Evolutionary conservation across 2,113 vertebrate species (phyloP).

Genomic region (Ciconia boyciana): DNA sequence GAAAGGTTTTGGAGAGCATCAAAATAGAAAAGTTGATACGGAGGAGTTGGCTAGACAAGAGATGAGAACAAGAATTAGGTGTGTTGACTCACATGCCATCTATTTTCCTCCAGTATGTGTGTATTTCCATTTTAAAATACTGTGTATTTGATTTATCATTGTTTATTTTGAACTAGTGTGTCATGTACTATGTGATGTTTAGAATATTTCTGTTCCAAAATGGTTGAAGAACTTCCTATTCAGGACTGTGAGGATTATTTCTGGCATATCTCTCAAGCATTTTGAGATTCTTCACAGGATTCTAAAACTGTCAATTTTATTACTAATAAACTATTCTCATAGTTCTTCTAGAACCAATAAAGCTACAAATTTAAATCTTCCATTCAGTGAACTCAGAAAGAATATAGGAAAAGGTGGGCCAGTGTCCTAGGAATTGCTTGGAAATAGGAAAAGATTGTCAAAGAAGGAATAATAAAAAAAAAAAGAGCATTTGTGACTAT

Average conservation of each 20-base stretch:
- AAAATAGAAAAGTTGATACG: not conserved
- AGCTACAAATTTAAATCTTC: not conserved
- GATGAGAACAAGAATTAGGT: not conserved
- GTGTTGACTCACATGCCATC: not conserved
- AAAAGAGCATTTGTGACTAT: not conserved
- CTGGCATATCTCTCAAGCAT: not conserved
- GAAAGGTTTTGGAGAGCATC: not conserved
- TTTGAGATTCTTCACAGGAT: not conserved
- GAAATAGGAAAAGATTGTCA: not conserved
- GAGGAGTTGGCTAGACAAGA: not conserved
- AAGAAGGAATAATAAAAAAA: not conserved
- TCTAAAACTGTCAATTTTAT: not conserved
- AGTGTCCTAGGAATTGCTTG: not conserved
- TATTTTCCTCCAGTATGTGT: not conserved
- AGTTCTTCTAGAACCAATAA: not conserved
- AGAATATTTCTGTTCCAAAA: not conserved
- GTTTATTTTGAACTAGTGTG: not conserved
- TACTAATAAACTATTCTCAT: not conserved
- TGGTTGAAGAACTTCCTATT: not conserved
- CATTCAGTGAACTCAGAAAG: not conserved
- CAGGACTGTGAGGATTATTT: not conserved
- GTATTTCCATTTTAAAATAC: not conserved
- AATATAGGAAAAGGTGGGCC: not conserved
- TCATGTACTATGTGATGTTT: not conserved
- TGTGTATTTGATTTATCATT: not conserved